Evolutionary conservation across 1,140 invertebrate species (phyloP), one percentile per base, ranked within the genome.

Genomic region (Drosophila baimaii): DNA sequence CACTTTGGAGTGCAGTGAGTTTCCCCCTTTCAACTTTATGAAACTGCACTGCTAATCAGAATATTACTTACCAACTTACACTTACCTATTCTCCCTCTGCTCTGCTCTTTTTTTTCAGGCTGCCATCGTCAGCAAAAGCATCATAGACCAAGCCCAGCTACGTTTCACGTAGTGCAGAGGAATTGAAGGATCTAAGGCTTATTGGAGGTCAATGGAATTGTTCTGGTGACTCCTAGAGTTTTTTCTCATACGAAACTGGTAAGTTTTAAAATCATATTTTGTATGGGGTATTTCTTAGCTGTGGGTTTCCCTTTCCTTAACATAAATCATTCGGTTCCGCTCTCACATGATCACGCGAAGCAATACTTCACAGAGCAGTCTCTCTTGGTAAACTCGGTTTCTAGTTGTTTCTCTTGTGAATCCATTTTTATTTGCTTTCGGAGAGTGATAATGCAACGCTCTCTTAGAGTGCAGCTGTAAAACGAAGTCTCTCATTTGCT

Each of bases 1-100:
- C 55, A 57, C 55, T 41, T 56, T 25, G 23, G 12, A 39, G 21
- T 29, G 58, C 29, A 23, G 51, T 55, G 52, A 57, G 58, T 27
- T 27, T 5, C 23, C 17, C 15, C 31, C 15, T 15, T 47, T 27
- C 51, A 19, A 27, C 12, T 25, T 6, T 33, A 7, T 19, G 10
- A n/a, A n/a, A 52, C 7, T 33, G 17, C 29, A 17, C 8, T 5
- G 47, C n/a, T 37, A 56, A 62, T 62, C 29, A 12, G 9, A 62
- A 35, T 54, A 54, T 23, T 5, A 10, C 13, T 5, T 33, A 13
- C 5, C 29, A 19, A 8, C 4, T 10, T 19, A 12, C 3, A 15
- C 4, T 52, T 15, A 8, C 23, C 9, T 23, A 15, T 19, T 37
- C 6, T 31, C 6, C 10, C n/a, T 31, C 2, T 2, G 10, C 31